Evolutionary conservation across 2,113 vertebrate species (phyloP), one percentile per base, ranked within the genome.

Genomic region (Rhinopithecus roxellana): DNA sequence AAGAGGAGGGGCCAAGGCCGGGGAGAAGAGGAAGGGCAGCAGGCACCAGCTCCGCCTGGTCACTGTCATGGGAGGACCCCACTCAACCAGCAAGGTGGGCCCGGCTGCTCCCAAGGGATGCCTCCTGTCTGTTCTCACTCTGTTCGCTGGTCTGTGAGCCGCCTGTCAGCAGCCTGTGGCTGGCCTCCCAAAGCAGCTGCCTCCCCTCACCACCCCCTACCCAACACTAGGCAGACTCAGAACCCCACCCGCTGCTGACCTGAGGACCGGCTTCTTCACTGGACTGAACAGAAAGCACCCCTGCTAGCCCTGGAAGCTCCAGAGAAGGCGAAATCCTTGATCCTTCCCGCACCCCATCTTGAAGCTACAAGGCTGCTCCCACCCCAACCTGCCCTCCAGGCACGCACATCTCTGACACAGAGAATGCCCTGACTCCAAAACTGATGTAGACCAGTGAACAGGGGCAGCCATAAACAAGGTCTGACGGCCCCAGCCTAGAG

Each of bases 1-100:
- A 97, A 98, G 98, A 93, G 98, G 98, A 90, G 97, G 95, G 88
- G 95, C 94, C 90, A 78, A 72, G 72, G 30, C 74, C 38, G 0
- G 52, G 45, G 16, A n/a, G 52, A 64, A 55, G 45, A 16, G 69
- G 80, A 64, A 84, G 90, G 74, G 40, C 10, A 38, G 38, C 2
- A 35, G 40, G 20, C 10, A 48, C 35, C 80, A 14, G 52, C 59
- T 38, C 35, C 6, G 3, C 17, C 2, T 30, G 17, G 40, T 30
- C 88, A 80, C 35, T 8, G 79, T 85, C 50, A 35, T 11, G 67
- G 14, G 14, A 27, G 0, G 32, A 1, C 22, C 7, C 11, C 16
- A 38, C 14, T 69, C 67, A n/a, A 35, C 6, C 27, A 30, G 72
- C 25, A 11, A 20, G 35, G 43, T 0, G 82, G 82, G 92, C 14